Percentiles rank a stretch among this genome's conserved stretches.
Evolutionary conservation across 2,888 invertebrate genomes (phyloP).

Genomic region (Esperia sulphurella): DNA sequence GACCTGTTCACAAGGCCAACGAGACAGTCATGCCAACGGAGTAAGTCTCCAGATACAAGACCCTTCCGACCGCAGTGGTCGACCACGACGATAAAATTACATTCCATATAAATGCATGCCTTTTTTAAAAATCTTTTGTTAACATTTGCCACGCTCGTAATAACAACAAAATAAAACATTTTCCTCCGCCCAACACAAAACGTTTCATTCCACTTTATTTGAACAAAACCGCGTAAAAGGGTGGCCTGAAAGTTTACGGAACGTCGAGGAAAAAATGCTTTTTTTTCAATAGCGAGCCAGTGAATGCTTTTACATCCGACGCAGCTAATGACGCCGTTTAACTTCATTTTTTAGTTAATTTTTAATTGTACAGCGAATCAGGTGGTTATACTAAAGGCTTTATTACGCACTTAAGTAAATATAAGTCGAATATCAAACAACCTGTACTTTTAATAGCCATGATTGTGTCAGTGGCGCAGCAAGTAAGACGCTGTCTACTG

Average conservation of each 20-base stretch:
- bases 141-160: not conserved
- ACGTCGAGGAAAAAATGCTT: not conserved
- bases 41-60: too few relatives aligned
- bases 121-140: not conserved
- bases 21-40: too few relatives aligned
- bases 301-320: not conserved
- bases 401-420: too few relatives aligned
- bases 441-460: too few relatives aligned
- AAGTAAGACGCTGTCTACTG: too few relatives aligned
- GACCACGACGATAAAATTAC: too few relatives aligned
- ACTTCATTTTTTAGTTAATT: not conserved
- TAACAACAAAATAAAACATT: not conserved
- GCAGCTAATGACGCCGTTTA: not conserved
- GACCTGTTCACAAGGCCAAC: too few relatives aligned
- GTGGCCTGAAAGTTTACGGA: not conserved
- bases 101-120: too few relatives aligned
- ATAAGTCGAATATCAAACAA: too few relatives aligned
- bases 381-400: too few relatives aligned
- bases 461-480: too few relatives aligned
- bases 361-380: not conserved
- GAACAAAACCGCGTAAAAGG: slow-evolving; percentile 2
- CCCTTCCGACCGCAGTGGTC: too few relatives aligned
- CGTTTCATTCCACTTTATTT: not conserved
- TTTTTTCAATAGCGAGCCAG: not conserved
- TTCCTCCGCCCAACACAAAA: not conserved